These are phyloP conservation scores for Mormyrus proboscirostris DNA, from an alignment of 2,797 vertebrate species.

Conservation along the genomic window DNA sequence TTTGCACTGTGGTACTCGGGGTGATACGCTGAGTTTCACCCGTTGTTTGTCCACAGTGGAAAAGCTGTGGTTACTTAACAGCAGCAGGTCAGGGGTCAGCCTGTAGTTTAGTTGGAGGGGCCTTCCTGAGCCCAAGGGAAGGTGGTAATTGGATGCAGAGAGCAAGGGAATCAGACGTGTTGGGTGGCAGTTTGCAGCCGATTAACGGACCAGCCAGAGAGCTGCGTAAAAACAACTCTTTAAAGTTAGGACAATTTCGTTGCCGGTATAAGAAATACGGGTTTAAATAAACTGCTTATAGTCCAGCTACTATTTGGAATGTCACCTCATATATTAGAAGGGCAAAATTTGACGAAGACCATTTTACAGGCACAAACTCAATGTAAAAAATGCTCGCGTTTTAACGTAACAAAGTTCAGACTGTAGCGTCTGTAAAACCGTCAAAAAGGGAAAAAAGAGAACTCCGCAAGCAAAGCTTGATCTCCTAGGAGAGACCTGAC, in stretches of 20 bases:
- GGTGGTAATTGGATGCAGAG: constrained; percentile 82
- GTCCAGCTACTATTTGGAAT: not conserved
- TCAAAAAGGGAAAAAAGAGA: not conserved
- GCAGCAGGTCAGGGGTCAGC: constrained; percentile 76
- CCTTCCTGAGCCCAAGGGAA: constrained; percentile 64
- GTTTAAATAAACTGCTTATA: not conserved
- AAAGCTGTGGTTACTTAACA: constrained; percentile 78
- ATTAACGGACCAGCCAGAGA: constrained; percentile 58
- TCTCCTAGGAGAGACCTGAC: not conserved
- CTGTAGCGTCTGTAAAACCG: not conserved
- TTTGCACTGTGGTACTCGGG: constrained; percentile 36
- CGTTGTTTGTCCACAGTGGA: constrained; percentile 75
- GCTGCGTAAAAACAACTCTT: constrained; percentile 42
- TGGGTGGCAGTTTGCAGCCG: constrained; percentile 63
- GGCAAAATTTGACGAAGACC: not conserved
- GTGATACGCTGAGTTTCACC: constrained; percentile 49
- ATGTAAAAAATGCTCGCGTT: not conserved
- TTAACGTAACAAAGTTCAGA: not conserved
- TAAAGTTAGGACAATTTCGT: not conserved
- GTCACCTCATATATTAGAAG: not conserved
- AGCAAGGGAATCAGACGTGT: constrained; percentile 58
- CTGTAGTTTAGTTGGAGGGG: constrained; percentile 69
- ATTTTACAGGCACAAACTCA: not conserved
- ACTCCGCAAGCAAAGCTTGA: not conserved
- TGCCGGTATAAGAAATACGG: not conserved